These are phyloP conservation scores for Hyppa rectilinea DNA, from an alignment of 2,888 invertebrate species.

Conservation along the genomic window DNA sequence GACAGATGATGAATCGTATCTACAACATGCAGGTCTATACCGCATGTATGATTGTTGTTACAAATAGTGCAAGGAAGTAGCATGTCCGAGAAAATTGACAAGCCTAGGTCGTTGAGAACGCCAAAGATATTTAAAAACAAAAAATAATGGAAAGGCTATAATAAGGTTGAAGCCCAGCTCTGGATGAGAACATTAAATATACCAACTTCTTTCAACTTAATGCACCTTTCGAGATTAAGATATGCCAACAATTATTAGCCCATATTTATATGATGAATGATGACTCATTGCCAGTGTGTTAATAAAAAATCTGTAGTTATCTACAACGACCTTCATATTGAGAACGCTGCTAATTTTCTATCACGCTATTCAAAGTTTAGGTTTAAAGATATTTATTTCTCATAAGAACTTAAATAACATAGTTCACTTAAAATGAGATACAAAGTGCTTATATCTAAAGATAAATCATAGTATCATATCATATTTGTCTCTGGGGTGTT, in stretches of 20 bases:
- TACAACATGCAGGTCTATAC: not conserved
- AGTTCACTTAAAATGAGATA: too few species aligned
- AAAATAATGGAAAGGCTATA: not conserved
- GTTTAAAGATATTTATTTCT: too few species aligned
- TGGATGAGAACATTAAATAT: not conserved
- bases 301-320: conserved; percentile 73
- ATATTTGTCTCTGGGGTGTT: too few species aligned
- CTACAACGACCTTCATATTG: conserved; percentile 47
- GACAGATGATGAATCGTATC: too few species aligned
- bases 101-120: not conserved
- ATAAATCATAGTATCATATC: too few species aligned
- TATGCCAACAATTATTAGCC: conserved; percentile 18
- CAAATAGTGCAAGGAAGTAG: not conserved
- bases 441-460: too few species aligned
- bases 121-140: not conserved
- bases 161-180: not conserved
- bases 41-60: not conserved
- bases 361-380: conserved; percentile 40
- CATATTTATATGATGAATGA: conserved; percentile 37
- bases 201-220: not conserved
- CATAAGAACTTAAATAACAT: too few species aligned
- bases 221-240: conserved; percentile 25
- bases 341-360: conserved; percentile 67
- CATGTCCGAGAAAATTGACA: not conserved
- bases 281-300: conserved; percentile 35